Evolutionary conservation across 2,888 invertebrate species (phyloP).

Genomic region (Chrysina gloriosa): DNA sequence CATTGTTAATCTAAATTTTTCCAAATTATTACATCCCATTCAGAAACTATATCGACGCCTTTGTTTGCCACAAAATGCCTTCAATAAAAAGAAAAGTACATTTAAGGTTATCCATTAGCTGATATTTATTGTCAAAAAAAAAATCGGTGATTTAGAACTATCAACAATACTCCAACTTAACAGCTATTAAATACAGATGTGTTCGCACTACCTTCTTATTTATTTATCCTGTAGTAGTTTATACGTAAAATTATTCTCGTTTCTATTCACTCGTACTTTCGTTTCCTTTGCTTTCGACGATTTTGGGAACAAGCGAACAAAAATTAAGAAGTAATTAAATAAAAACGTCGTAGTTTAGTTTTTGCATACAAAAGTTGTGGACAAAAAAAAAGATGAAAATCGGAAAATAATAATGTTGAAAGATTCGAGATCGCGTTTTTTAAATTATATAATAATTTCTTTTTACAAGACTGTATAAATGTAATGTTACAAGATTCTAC

Average conservation of each 20-base stretch:
- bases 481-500: constrained; percentile 36
- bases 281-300: constrained; percentile 1
- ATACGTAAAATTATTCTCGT: neutral
- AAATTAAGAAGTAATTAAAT: neutral
- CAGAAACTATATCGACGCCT: too few species aligned
- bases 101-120: constrained; percentile 33
- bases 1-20: too few species aligned
- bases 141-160: constrained; percentile 22
- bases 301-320: constrained; percentile 26
- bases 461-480: constrained; percentile 38
- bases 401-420: constrained; percentile 22
- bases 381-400: constrained; percentile 1
- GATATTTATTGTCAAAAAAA: constrained; percentile 32
- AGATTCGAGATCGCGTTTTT: constrained; percentile 17
- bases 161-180: constrained; percentile 13
- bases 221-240: neutral
- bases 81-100: neutral
- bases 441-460: constrained; percentile 22
- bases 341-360: constrained; percentile 32
- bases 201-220: constrained; percentile 7
- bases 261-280: neutral
- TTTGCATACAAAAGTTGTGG: constrained; percentile 11
- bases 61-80: too few species aligned
- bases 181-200: constrained; percentile 23
- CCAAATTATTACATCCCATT: too few species aligned